phyloP scores from a whole-genome alignment of 2,797 vertebrate genomes.

The Halcyon smyrnensis region DNA sequence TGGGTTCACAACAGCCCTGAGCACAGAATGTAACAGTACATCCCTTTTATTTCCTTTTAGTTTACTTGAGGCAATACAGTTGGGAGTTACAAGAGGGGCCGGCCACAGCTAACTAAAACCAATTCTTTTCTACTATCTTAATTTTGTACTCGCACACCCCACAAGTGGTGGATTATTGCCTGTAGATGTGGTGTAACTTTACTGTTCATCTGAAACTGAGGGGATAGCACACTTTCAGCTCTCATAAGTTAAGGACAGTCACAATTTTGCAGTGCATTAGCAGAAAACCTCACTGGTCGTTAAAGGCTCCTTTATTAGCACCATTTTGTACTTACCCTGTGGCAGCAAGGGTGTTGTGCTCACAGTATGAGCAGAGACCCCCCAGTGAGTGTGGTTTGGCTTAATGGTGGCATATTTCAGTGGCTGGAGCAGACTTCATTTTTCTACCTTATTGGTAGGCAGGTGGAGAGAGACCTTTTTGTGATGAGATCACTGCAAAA shows the following conservation, averaged over 20 bases:
- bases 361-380: background rate
- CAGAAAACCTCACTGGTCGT: background rate
- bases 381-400: fast-evolving
- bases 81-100: background rate
- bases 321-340: background rate
- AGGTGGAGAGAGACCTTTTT: background rate
- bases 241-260: background rate
- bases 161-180: background rate
- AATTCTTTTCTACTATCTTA: background rate
- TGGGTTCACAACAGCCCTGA: background rate
- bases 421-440: background rate
- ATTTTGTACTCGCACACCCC: background rate
- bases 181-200: background rate
- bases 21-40: background rate
- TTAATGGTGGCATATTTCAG: background rate
- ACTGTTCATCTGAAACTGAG: background rate
- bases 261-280: background rate
- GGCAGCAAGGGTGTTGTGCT: background rate
- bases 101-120: background rate
- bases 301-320: background rate
- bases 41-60: background rate
- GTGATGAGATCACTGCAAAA: background rate
- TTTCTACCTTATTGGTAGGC: background rate
- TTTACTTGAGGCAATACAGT: background rate
- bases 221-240: background rate